Conservation (phyloP, 30 jellyfish, hydroid and myxozoan species). For the Morbakka virulenta region DNA sequence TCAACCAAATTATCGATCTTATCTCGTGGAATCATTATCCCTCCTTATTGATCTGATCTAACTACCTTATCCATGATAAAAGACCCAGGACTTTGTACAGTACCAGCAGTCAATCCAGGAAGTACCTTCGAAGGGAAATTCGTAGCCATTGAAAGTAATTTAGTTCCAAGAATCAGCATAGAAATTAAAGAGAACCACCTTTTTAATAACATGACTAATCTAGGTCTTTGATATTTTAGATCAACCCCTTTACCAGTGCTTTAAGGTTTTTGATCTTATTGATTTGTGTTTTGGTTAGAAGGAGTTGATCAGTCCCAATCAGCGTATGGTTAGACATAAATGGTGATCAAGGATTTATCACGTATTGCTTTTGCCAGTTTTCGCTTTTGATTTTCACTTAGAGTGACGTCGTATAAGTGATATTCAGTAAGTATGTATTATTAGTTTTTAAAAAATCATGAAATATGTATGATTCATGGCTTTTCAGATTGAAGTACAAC, state of each 20-base stretch:
- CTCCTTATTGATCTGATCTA: too few species aligned
- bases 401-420: slow-evolving; percentile 15
- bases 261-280: slow-evolving; percentile 25
- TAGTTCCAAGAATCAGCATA: slow-evolving; percentile 19
- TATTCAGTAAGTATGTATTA: slow-evolving; percentile 15
- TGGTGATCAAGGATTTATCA: slow-evolving; percentile 16
- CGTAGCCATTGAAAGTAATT: too few species aligned
- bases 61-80: too few species aligned
- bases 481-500: too few species aligned
- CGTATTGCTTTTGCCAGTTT: slow-evolving; percentile 43
- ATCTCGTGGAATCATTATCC: too few species aligned
- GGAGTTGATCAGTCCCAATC: slow-evolving; percentile 41
- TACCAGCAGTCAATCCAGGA: slow-evolving; percentile 23
- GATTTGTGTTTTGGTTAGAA: slow-evolving; percentile 40
- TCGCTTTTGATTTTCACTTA: slow-evolving; percentile 27
- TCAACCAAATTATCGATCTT: too few species aligned
- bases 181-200: slow-evolving; percentile 38
- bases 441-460: not conserved
- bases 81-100: too few species aligned
- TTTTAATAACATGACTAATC: slow-evolving; percentile 31
- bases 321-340: slow-evolving; percentile 8
- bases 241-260: slow-evolving; percentile 23
- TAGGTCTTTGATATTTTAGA: slow-evolving; percentile 29
- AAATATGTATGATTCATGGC: slow-evolving; percentile 19
- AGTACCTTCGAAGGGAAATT: slow-evolving; percentile 28